phyloP scores from a whole-genome alignment of 2,888 invertebrate genomes.

The Cenopis cana region DNA sequence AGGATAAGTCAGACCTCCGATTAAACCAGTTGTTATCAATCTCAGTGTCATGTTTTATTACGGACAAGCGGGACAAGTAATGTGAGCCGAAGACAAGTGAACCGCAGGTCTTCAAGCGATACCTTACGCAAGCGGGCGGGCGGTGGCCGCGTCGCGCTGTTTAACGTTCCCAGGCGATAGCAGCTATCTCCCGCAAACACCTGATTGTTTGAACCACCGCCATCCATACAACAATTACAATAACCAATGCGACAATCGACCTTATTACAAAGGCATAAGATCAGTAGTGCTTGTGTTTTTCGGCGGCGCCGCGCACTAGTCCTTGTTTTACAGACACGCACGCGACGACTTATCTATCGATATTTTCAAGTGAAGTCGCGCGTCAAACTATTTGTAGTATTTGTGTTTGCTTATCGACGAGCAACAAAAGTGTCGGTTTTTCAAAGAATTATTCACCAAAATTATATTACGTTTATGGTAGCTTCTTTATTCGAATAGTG shows the following conservation, averaged over 20 bases:
- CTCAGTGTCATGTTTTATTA: neutral
- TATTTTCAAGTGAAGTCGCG: conserved; percentile 78
- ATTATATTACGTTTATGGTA: neutral
- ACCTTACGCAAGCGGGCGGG: conserved; percentile 64
- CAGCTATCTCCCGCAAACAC: conserved; percentile 82
- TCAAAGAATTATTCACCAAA: conserved; percentile 1
- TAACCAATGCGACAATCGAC: conserved; percentile 48
- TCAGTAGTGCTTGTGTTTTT: conserved; percentile 43
- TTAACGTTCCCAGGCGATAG: conserved; percentile 84
- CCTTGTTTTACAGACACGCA: conserved; percentile 69
- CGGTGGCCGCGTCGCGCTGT: conserved; percentile 74
- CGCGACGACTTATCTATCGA: conserved; percentile 77
- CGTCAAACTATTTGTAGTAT: conserved; percentile 74
- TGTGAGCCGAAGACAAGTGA: neutral
- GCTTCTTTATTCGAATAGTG: neutral
- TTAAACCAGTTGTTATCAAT: neutral
- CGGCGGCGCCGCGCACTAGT: conserved; percentile 50
- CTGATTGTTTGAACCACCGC: conserved; percentile 78
- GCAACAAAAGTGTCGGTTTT: conserved; percentile 57
- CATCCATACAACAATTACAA: conserved; percentile 61
- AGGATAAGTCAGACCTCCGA: neutral
- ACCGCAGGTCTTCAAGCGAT: conserved; percentile 52
- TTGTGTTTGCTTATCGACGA: conserved; percentile 72
- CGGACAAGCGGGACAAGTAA: neutral
- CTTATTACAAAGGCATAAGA: conserved; percentile 47